Evolutionary conservation across 2,797 vertebrate species (phyloP).

Genomic region (Fistularia tabacaria): DNA sequence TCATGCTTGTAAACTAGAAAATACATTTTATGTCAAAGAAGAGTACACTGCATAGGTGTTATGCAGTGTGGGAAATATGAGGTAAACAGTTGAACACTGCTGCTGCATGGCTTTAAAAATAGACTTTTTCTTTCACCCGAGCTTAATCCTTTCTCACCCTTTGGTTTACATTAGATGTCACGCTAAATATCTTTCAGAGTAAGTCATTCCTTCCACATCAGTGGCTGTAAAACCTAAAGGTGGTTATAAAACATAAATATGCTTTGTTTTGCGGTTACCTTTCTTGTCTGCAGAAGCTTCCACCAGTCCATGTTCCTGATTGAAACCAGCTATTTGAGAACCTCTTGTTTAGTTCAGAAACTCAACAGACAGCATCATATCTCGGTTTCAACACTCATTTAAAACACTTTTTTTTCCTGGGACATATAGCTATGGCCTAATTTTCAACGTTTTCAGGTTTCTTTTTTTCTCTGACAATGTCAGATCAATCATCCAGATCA

Average conservation of each 20-base stretch:
- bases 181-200: conserved; percentile 48
- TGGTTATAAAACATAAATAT: conserved; percentile 61
- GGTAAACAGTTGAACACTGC: no score
- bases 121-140: conserved; percentile 5
- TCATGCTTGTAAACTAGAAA: no score
- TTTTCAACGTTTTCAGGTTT: conserved; percentile 14
- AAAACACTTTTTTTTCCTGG: background rate
- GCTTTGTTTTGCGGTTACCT: conserved; percentile 58
- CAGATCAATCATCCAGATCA: conserved; percentile 20
- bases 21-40: no score
- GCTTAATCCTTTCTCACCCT: conserved; percentile 22
- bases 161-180: conserved; percentile 32
- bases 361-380: conserved; percentile 22
- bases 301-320: conserved; percentile 36
- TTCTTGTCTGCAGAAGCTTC: conserved; percentile 53
- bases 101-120: conserved; percentile 11
- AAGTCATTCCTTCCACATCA: conserved; percentile 41
- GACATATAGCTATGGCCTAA: conserved; percentile 17
- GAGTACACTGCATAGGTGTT: no score
- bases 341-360: conserved; percentile 19
- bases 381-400: conserved; percentile 21
- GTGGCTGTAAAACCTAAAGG: conserved; percentile 50
- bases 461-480: conserved; percentile 26
- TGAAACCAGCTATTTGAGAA: conserved; percentile 53
- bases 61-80: no score